phyloP scores from a whole-genome alignment of 2,113 vertebrate genomes.

The Sclerurus mexicanus region DNA sequence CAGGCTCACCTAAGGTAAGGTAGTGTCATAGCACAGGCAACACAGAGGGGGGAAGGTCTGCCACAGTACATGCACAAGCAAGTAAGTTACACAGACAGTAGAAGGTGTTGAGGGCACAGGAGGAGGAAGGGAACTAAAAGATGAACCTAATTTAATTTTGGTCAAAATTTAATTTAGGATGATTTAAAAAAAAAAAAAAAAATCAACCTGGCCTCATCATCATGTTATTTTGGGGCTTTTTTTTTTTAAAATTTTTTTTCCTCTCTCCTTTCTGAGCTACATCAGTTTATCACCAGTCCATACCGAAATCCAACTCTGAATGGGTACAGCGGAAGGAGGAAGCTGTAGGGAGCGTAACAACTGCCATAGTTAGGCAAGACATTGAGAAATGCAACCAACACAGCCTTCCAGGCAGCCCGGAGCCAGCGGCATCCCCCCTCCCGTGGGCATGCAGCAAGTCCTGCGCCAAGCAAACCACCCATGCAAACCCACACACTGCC shows the following conservation, averaged over 20 bases:
- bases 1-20: background rate
- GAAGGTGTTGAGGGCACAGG: constrained; percentile 17
- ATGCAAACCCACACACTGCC: constrained; percentile 76
- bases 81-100: constrained; percentile 51
- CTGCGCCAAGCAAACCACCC: constrained; percentile 77
- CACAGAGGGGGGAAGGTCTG: constrained; percentile 14
- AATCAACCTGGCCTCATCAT: constrained; percentile 60
- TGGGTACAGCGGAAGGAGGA: constrained; percentile 48
- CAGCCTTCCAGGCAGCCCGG: constrained; percentile 44
- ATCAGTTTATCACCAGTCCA: constrained; percentile 18
- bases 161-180: constrained; percentile 35
- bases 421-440: constrained; percentile 48
- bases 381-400: constrained; percentile 58
- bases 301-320: constrained; percentile 41
- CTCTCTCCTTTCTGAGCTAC: constrained; percentile 49
- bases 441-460: constrained; percentile 71
- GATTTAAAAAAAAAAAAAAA: background rate
- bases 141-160: background rate
- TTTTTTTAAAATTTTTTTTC: background rate
- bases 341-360: constrained; percentile 58
- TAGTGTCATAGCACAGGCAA: constrained; percentile 53
- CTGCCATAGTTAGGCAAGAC: constrained; percentile 67
- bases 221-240: background rate
- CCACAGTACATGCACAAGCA: constrained; percentile 74
- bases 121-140: constrained; percentile 9